These are phyloP conservation scores for Schizothorax lantsangensis DNA, from an alignment of 2,797 vertebrate genomes.

Conservation along the genomic window DNA sequence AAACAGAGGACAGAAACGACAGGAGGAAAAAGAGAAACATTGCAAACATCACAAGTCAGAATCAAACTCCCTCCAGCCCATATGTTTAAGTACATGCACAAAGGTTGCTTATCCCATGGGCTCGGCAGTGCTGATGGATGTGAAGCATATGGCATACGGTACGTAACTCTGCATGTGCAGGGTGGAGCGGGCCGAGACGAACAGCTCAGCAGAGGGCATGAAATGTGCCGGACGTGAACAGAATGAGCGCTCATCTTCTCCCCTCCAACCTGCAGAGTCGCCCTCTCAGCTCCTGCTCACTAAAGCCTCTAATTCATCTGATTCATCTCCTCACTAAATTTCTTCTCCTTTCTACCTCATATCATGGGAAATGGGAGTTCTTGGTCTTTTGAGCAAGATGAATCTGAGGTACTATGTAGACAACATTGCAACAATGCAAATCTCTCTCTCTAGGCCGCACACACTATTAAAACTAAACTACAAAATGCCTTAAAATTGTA, in stretches of 20 bases:
- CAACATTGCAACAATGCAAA: background rate
- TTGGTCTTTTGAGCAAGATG: background rate
- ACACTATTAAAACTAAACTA: background rate
- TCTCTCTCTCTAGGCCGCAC: background rate
- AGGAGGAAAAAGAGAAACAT: background rate
- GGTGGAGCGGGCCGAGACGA: conserved; percentile 17
- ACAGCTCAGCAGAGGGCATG: conserved; percentile 28
- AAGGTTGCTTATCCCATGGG: background rate
- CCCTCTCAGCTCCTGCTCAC: conserved; percentile 5
- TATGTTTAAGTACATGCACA: background rate
- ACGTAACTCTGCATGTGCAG: conserved; percentile 26
- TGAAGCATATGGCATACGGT: conserved; percentile 53
- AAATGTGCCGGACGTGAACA: conserved; percentile 34
- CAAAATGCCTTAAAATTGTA: background rate
- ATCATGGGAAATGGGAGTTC: background rate
- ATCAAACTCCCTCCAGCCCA: background rate
- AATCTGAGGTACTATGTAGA: background rate
- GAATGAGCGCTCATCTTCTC: conserved; percentile 22
- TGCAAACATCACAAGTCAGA: background rate
- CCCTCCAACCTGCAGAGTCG: background rate
- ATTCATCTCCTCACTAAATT: background rate
- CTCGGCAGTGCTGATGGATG: conserved; percentile 56
- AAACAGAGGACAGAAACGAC: background rate
- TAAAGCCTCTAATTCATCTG: background rate
- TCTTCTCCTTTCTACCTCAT: background rate